Evolutionary conservation across 2,888 invertebrate species (phyloP).

Genomic region (Idaea straminata): DNA sequence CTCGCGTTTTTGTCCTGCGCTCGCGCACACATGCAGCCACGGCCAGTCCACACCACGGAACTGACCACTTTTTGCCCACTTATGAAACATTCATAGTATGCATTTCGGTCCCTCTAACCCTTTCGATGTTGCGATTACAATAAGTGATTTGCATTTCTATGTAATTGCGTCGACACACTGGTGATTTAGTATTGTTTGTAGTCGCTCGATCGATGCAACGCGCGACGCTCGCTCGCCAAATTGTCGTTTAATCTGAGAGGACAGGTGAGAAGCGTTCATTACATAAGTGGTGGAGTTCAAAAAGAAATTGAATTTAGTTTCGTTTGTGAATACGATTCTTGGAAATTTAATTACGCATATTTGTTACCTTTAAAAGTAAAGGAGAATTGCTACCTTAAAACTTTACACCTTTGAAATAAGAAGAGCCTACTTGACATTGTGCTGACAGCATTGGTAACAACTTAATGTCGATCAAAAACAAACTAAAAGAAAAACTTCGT

Average conservation of each 20-base stretch:
- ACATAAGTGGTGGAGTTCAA: neutral
- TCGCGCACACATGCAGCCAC: conserved; percentile 34
- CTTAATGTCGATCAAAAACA: too few species aligned
- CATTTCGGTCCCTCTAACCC: conserved; percentile 28
- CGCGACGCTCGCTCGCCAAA: neutral
- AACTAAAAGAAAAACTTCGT: too few species aligned
- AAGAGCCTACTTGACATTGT: too few species aligned
- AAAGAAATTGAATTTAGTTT: neutral
- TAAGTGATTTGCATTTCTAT: conserved; percentile 31
- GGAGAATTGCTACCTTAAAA: too few species aligned
- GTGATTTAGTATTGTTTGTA: conserved; percentile 13
- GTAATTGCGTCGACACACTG: conserved; percentile 18
- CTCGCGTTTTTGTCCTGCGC: conserved; percentile 46
- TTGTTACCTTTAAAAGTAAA: neutral
- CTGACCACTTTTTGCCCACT: conserved; percentile 51
- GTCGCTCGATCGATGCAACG: neutral
- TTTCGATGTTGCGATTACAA: conserved; percentile 31
- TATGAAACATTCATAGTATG: conserved; percentile 66
- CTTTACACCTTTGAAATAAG: too few species aligned
- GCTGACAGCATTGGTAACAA: too few species aligned
- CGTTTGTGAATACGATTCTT: neutral
- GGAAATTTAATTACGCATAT: neutral
- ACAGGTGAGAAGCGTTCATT: neutral
- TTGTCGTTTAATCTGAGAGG: neutral
- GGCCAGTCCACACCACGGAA: neutral